Conservation (phyloP, 1,140 invertebrate genomes). For the Hermetia illucens region DNA sequence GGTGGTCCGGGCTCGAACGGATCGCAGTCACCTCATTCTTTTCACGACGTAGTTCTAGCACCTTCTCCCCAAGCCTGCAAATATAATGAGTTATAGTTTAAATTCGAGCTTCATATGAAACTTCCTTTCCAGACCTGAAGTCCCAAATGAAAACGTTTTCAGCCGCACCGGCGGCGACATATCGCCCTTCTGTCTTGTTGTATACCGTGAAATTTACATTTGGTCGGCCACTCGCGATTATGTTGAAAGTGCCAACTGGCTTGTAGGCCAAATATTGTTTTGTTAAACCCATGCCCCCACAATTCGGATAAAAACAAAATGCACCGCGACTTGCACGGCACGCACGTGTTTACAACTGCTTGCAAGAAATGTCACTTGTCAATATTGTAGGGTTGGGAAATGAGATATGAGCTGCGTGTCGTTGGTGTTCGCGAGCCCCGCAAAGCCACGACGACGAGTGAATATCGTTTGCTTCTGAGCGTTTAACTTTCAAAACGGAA, state of each 20-base stretch:
- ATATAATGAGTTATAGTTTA: not conserved
- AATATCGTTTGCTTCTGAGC: too few relatives aligned
- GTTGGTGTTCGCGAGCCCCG: too few relatives aligned
- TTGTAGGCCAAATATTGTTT: slow-evolving; percentile 91
- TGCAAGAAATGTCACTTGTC: too few relatives aligned
- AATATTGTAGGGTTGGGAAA: too few relatives aligned
- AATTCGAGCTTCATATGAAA: not conserved
- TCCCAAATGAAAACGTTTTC: slow-evolving; percentile 94
- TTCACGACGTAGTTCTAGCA: slow-evolving; percentile 59
- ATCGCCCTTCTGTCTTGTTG: slow-evolving; percentile 62
- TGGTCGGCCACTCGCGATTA: slow-evolving; percentile 64
- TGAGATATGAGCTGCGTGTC: too few relatives aligned
- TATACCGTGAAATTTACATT: slow-evolving; percentile 65
- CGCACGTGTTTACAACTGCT: too few relatives aligned
- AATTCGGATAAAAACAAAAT: too few relatives aligned
- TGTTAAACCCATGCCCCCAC: slow-evolving; percentile 79
- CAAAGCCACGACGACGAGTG: too few relatives aligned
- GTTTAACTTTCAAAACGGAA: too few relatives aligned
- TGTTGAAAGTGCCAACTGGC: slow-evolving; percentile 67
- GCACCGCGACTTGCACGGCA: too few relatives aligned
- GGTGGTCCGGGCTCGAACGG: slow-evolving; percentile 51
- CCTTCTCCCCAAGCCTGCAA: slow-evolving; percentile 65
- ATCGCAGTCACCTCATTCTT: slow-evolving; percentile 61
- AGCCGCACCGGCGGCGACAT: slow-evolving; percentile 74
- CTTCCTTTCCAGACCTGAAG: too few relatives aligned